A percentile compares a stretch with the other conserved stretches of the same genome.
These are phyloP conservation scores for Labrus mixtus DNA, from an alignment of 2,113 vertebrate species.

Conservation along the genomic window DNA sequence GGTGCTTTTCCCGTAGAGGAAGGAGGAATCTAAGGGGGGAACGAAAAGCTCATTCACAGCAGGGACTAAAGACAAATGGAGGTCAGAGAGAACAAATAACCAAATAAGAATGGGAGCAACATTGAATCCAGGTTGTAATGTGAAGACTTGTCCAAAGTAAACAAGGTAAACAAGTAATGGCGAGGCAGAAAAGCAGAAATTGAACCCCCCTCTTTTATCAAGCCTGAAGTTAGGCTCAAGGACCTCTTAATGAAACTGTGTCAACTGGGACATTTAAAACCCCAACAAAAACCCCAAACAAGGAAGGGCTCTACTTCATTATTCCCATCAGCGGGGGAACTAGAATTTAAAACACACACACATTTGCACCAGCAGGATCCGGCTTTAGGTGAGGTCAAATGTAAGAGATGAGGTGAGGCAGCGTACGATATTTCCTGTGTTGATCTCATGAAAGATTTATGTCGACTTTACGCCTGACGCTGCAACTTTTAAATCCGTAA, in stretches of 20 bases:
- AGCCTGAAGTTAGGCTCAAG: constrained; percentile 11
- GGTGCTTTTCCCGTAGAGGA: constrained; percentile 28
- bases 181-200: constrained; percentile 43
- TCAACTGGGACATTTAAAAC: constrained; percentile 45
- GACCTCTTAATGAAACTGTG: constrained; percentile 32
- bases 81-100: constrained; percentile 35
- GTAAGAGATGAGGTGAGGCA: constrained; percentile 5
- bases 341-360: too few relatives aligned
- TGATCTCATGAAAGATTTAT: constrained; percentile 54
- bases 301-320: constrained; percentile 23
- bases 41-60: constrained; percentile 23
- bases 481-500: constrained; percentile 34
- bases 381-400: constrained; percentile 4
- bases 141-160: constrained; percentile 40
- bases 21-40: constrained; percentile 8
- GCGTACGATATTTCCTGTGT: constrained; percentile 4
- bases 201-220: constrained; percentile 21
- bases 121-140: constrained; percentile 30
- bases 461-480: constrained; percentile 12
- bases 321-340: constrained; percentile 20
- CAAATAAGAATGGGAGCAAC: constrained; percentile 40
- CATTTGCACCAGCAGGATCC: not conserved
- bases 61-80: constrained; percentile 42
- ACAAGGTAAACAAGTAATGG: constrained; percentile 52
- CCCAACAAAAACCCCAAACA: constrained; percentile 4